Evolutionary conservation across 2,113 vertebrate genomes (phyloP).

Genomic region (Menidia beryllina): DNA sequence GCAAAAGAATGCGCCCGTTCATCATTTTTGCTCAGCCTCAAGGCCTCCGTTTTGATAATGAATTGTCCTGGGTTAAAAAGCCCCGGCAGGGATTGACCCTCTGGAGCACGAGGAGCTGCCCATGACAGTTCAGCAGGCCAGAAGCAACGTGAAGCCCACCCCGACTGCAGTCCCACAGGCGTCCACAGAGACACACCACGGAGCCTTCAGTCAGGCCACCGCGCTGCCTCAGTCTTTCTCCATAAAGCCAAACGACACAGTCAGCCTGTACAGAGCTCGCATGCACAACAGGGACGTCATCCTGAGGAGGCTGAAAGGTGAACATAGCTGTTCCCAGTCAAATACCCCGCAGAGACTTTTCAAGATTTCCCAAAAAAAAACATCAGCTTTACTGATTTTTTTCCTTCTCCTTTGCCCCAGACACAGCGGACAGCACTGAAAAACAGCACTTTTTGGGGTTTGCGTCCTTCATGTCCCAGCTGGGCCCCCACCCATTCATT

Average conservation of each 20-base stretch:
- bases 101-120: conserved; percentile 79
- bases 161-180: conserved; percentile 21
- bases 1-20: neutral
- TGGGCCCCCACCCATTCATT: conserved; percentile 78
- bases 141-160: neutral
- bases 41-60: too few species aligned
- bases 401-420: conserved; percentile 46
- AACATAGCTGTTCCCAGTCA: fast-evolving
- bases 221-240: conserved; percentile 56
- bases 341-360: too few species aligned
- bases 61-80: conserved; percentile 36
- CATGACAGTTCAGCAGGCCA: conserved; percentile 57
- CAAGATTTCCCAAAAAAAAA: too few species aligned
- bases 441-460: conserved; percentile 75
- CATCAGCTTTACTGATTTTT: neutral
- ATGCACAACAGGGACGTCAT: conserved; percentile 71
- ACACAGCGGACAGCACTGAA: conserved; percentile 62
- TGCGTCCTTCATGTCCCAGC: conserved; percentile 74
- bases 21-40: neutral
- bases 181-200: conserved; percentile 51
- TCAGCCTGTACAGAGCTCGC: conserved; percentile 66
- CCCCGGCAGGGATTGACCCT: conserved; percentile 78
- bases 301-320: conserved; percentile 79
- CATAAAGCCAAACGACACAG: conserved; percentile 19
- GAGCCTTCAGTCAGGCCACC: conserved; percentile 65